Conservation (phyloP, 2,888 invertebrate species). For the Helicoverpa assulta region DNA sequence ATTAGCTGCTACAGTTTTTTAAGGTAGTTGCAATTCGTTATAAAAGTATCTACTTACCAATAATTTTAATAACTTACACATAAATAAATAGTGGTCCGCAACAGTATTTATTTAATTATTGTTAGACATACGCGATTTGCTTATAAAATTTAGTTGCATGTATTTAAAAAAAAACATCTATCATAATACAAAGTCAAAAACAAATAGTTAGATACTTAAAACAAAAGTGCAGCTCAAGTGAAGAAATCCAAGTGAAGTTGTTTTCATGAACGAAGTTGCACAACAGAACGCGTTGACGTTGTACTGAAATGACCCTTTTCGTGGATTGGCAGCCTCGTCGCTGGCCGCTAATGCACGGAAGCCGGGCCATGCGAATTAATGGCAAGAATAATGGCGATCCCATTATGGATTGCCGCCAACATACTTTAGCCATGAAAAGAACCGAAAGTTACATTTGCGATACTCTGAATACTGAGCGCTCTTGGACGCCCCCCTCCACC, state of each 20-base stretch:
- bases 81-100: not conserved
- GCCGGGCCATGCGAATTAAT: slow-evolving; percentile 89
- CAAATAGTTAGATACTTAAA: slow-evolving; percentile 14
- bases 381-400: slow-evolving; percentile 91
- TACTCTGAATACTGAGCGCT: slow-evolving; percentile 90
- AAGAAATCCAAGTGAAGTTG: slow-evolving; percentile 50
- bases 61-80: slow-evolving; percentile 11
- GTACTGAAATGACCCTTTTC: slow-evolving; percentile 77
- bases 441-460: slow-evolving; percentile 91
- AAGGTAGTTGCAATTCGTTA: slow-evolving; percentile 31
- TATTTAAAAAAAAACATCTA: too few species aligned
- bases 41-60: slow-evolving; percentile 19
- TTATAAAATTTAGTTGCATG: too few species aligned
- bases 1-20: slow-evolving; percentile 42
- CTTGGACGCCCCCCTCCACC: slow-evolving; percentile 73
- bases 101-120: too few species aligned
- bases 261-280: slow-evolving; percentile 56
- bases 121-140: too few species aligned
- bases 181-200: not conserved
- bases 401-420: slow-evolving; percentile 91
- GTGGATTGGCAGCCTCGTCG: slow-evolving; percentile 85
- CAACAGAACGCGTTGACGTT: slow-evolving; percentile 69
- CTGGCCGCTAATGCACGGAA: slow-evolving; percentile 90
- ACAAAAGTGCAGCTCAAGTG: slow-evolving; percentile 43
- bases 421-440: slow-evolving; percentile 91